phyloP scores from a whole-genome alignment of 2,888 invertebrate species.

The Cancer borealis region DNA sequence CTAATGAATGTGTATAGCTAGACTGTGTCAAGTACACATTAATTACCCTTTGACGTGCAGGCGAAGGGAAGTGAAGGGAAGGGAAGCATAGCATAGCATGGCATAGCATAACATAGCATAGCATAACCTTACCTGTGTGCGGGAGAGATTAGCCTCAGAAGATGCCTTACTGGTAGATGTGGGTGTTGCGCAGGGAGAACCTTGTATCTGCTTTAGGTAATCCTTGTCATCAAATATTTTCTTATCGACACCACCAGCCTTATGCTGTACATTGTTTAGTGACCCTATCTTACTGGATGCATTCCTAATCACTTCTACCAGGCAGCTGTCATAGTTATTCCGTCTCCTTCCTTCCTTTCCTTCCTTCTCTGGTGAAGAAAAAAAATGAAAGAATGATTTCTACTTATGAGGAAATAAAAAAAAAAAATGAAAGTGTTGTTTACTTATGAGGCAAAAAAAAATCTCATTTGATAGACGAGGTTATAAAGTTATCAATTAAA shows the following conservation, averaged over 20 bases:
- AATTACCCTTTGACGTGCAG: background rate
- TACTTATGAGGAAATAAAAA: no score
- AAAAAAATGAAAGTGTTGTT: no score
- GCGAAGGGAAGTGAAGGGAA: background rate
- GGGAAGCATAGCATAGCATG: background rate
- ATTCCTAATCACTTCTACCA: no score
- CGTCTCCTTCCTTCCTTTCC: no score
- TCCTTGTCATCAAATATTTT: conserved; percentile 96
- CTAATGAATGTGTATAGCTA: no score
- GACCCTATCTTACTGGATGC: conserved; percentile 96
- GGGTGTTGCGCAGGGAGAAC: conserved; percentile 75
- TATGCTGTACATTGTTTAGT: conserved; percentile 92
- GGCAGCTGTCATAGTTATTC: no score
- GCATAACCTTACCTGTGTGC: conserved; percentile 61
- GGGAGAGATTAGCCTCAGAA: conserved; percentile 66
- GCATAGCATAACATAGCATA: background rate
- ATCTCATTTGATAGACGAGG: no score
- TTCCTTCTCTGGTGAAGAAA: no score
- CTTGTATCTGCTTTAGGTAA: conserved; percentile 88
- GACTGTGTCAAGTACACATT: no score
- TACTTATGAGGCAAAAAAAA: no score
- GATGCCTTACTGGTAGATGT: conserved; percentile 76
- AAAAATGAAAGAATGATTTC: no score
- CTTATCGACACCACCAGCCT: conserved; percentile 94
- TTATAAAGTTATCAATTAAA: no score